Conservation (phyloP, 2,797 vertebrate genomes). For the Xerus rutilus region DNA sequence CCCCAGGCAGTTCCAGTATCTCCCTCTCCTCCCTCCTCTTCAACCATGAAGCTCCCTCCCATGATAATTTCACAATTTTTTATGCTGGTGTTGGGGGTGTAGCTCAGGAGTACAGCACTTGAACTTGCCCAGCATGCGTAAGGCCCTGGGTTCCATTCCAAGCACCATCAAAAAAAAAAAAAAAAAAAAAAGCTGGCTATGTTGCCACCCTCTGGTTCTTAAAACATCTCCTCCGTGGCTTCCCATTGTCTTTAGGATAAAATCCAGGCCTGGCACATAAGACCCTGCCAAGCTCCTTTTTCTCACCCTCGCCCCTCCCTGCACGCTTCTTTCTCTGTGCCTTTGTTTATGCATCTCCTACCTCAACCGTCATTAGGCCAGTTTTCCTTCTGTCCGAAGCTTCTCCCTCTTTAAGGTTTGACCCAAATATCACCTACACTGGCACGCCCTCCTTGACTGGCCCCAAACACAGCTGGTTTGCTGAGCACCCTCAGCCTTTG, state of each 20-base stretch:
- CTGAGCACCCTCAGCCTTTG: neutral
- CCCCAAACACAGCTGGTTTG: neutral
- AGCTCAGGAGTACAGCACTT: too few species aligned
- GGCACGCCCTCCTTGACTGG: conserved; percentile 3
- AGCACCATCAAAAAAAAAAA: neutral
- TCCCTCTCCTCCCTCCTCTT: neutral
- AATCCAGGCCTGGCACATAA: neutral
- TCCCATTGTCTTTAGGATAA: neutral
- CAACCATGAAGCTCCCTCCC: neutral
- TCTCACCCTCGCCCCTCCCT: neutral
- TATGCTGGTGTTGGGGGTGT: too few species aligned
- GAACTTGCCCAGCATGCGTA: too few species aligned
- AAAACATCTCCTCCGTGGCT: neutral
- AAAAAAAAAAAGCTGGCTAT: neutral
- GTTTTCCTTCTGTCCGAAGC: neutral
- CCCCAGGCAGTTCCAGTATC: neutral
- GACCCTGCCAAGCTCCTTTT: neutral
- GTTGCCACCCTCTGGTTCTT: neutral
- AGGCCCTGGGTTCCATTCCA: neutral
- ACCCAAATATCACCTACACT: neutral
- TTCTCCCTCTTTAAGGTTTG: neutral
- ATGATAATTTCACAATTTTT: neutral
- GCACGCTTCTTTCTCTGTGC: too few species aligned
- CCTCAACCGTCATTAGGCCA: neutral
- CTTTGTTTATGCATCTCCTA: neutral